Conservation (phyloP, 1,140 invertebrate genomes). For the Micrasema longulum region DNA sequence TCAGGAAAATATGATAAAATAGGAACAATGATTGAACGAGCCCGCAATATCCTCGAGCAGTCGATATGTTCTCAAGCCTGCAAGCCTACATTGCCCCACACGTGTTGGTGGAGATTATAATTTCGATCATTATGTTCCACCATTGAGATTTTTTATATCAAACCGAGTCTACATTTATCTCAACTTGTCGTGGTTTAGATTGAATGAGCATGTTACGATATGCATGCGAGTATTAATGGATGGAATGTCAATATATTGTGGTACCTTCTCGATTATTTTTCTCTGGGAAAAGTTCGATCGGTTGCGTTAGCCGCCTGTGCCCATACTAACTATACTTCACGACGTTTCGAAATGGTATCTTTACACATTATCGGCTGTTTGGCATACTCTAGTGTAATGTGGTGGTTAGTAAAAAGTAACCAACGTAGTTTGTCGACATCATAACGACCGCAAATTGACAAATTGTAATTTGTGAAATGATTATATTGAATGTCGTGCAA, state of each 20-base stretch:
- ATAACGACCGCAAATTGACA: conserved; percentile 23
- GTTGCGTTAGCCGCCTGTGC: conserved; percentile 5
- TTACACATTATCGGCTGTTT: not conserved
- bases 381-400: conserved; percentile 16
- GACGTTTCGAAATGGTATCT: conserved; percentile 27
- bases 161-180: conserved; percentile 22
- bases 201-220: conserved; percentile 16
- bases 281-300: conserved; percentile 26
- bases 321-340: not conserved
- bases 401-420: conserved; percentile 12
- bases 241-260: conserved; percentile 38
- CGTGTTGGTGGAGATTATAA: conserved; percentile 9
- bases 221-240: conserved; percentile 9
- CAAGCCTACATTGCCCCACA: conserved; percentile 17
- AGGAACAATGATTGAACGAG: too few species aligned
- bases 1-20: too few species aligned
- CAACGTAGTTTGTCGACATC: not conserved
- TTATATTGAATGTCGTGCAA: conserved; percentile 1
- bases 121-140: conserved; percentile 31
- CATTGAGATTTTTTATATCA: conserved; percentile 30
- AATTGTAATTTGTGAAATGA: conserved; percentile 8
- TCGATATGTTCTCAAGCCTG: conserved; percentile 17
- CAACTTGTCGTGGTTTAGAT: conserved; percentile 26
- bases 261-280: conserved; percentile 29
- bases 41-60: not conserved